Base-by-base conservation (phyloP, 1,140 invertebrate genomes). In the Drosophila orosa region DNA sequence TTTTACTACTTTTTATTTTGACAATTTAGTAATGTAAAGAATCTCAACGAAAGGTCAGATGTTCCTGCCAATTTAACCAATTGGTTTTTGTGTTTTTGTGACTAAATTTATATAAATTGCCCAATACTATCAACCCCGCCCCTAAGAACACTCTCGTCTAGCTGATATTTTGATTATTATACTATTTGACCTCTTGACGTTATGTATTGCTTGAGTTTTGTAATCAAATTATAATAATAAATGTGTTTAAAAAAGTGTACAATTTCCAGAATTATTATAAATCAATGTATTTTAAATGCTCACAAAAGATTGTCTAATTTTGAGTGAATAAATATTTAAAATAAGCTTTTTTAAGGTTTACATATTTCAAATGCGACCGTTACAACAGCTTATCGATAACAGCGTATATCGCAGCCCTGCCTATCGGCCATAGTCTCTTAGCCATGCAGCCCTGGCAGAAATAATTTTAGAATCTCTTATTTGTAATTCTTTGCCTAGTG, bases 391-490 rank as follows among this genome's bases (percentile, higher is more conserved):
- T 25, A 63, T 42, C 61, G 61, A 63, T 63, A 57, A 1, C 19
- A 24, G 5, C 10, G 24, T 8, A 7, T 22, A 7, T n/a, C 7
- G 48, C 47, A 39, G 25, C 31, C 27, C 33, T 40, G 33, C 8
- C 35, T 68, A 31, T 67, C 63, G 62, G 15, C 12, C 3, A 15
- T 27, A 52, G 31, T 68, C 6, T 3, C 12, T 17, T 13, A 52
- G 37, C 27, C 60, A 65, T 67, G 63, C 58, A 63, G 44, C 59
- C 61, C 65, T 67, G 24, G 40, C 25, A 12, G 35, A 40, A 67
- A 65, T 67, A 68, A 66, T 66, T 66, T 65, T 52, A 65, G 60
- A 68, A 68, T 40, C 39, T 33, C 40, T 47, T 48, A 63, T 63
- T 66, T 52, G 60, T 66, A 65, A 66, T 52, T 68, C 15, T 40